phyloP scores from a whole-genome alignment of 37 sponge, comb jelly and placozoan species.

The Cladorhizidae sp. region DNA sequence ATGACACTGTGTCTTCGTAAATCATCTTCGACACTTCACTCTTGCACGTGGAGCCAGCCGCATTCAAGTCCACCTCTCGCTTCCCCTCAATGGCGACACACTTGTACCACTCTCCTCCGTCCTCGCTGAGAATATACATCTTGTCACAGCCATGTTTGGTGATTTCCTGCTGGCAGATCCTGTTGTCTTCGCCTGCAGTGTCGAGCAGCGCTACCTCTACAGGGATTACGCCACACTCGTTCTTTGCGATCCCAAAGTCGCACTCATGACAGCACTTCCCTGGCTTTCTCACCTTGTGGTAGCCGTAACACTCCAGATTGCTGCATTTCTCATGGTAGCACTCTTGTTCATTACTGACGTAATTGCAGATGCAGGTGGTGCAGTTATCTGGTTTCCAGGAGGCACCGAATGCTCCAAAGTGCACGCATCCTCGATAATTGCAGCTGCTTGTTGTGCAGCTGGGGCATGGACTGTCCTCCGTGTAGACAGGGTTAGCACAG shows the following conservation, averaged over 20 bases:
- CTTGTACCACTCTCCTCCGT: background rate
- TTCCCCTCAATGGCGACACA: background rate
- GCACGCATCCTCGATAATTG: constrained; percentile 37
- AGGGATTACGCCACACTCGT: constrained; percentile 28
- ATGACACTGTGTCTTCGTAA: background rate
- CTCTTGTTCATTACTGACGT: background rate
- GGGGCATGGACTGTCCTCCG: background rate
- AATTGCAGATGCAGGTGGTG: constrained; percentile 29
- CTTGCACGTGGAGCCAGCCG: background rate
- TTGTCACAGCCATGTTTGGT: constrained; percentile 36
- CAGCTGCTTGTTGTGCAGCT: constrained; percentile 36
- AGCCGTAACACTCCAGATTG: constrained; percentile 25
- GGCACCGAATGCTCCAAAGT: constrained; percentile 21
- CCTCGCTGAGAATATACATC: background rate
- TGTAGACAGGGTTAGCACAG: constrained; percentile 27
- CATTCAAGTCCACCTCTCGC: background rate
- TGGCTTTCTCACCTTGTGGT: background rate
- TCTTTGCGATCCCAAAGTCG: constrained; percentile 34
- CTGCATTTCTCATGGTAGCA: constrained; percentile 12
- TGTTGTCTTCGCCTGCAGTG: background rate
- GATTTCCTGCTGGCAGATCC: constrained; percentile 11
- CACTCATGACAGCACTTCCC: constrained; percentile 36
- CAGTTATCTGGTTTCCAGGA: constrained; percentile 43
- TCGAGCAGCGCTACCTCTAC: background rate
- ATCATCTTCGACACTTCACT: background rate